A percentile compares a stretch with the other conserved stretches of the same genome.
Evolutionary conservation across 2,113 vertebrate species (phyloP).

Genomic region (Sylvietta virens): DNA sequence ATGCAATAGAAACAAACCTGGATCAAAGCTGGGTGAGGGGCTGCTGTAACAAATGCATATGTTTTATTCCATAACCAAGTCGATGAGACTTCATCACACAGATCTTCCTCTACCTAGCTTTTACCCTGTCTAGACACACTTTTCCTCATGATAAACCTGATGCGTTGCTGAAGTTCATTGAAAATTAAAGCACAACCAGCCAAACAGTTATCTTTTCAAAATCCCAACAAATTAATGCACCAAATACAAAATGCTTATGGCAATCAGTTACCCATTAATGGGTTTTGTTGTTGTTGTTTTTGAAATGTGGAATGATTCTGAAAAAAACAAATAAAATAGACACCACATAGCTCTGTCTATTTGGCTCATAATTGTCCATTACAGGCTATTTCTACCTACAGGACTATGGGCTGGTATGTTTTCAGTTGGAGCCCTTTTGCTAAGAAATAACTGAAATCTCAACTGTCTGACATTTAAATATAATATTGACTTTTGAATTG

Average conservation of each 20-base stretch:
- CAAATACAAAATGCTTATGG: not conserved
- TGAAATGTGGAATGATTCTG: not conserved
- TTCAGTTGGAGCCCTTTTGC: not conserved
- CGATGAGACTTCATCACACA: not conserved
- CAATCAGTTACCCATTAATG: not conserved
- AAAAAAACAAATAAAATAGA: not conserved
- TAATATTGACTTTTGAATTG: constrained; percentile 1
- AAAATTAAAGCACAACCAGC: not conserved
- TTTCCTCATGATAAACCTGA: not conserved
- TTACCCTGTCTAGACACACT: not conserved
- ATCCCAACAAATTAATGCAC: not conserved
- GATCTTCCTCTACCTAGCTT: not conserved
- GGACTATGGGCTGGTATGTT: not conserved
- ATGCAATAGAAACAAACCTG: not conserved
- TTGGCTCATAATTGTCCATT: not conserved
- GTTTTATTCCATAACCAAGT: not conserved
- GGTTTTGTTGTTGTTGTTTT: not conserved
- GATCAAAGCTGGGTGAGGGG: not conserved
- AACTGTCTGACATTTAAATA: not conserved
- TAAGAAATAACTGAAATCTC: not conserved
- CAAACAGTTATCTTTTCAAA: not conserved
- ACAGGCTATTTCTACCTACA: not conserved
- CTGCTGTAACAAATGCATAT: not conserved
- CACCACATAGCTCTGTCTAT: not conserved
- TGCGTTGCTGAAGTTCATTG: not conserved